Evolutionary conservation across 92 coral and sea anemone species (phyloP), one percentile per base, ranked within the genome.

Genomic region (Hydrozoanthus gracilis): DNA sequence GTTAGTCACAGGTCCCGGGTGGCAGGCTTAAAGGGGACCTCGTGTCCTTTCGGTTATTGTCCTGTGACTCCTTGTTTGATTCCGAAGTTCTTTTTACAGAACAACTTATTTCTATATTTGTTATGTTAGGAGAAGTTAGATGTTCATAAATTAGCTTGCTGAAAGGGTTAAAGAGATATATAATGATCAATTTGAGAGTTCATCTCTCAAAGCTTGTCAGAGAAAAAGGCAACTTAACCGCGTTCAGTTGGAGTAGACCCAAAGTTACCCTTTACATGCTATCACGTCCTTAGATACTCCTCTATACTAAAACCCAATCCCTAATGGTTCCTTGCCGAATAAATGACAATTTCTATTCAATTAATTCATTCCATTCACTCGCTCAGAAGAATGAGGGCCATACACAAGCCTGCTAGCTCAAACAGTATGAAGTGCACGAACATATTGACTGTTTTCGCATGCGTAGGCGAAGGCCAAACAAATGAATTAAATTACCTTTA

Each of bases 341-440:
- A 27, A 27, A 58, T 10, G 65, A 13, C 65, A 58, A 58, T 58
- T 58, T 58, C 65, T 10, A 58, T 58, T 58, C 65, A 5, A 58
- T 58, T 58, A 58, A 6, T 58, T 58, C 65, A 58, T 58, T 58
- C 65, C 65, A 58, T 58, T 58, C 14, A 58, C 65, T 5, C 65
- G 65, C 65, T 58, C 12, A 58, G 65, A 58, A 2, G 65, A 58
- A 58, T 5, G 65, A 58, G 65, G 65, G 65, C 65, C 10, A 58
- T 58, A 58, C 65, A 58, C 65, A 58, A 58, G 65, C 65, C 14
- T 58, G 65, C 65, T 58, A 58, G 65, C 65, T 58, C 65, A 58
- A 58, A 58, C 65, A 58, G 14, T 58, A 58, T 58, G 65, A 58
- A 58, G 65, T 58, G 60, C 13, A 7, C 60, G 39, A 27, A 27